These are phyloP conservation scores for Heliconius melpomene DNA, from an alignment of 1,140 invertebrate species.

Conservation along the genomic window DNA sequence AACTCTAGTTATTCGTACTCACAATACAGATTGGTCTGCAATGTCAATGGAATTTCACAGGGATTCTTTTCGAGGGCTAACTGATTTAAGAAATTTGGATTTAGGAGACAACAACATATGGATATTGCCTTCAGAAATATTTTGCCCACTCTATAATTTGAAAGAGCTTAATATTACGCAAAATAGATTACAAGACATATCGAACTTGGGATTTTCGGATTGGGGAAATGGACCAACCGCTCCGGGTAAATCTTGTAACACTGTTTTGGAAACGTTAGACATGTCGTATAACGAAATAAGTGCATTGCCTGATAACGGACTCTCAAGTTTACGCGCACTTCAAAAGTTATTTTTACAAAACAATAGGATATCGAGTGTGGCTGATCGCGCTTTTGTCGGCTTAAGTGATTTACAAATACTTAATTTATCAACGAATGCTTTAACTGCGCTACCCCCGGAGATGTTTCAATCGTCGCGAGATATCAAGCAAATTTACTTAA, in stretches of 20 bases:
- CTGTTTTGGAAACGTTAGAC: slow-evolving; percentile 86
- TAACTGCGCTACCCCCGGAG: slow-evolving; percentile 89
- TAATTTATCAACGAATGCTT: slow-evolving; percentile 89
- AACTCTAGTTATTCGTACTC: slow-evolving; percentile 87
- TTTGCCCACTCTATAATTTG: slow-evolving; percentile 88
- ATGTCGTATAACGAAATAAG: slow-evolving; percentile 88
- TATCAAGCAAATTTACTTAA: slow-evolving; percentile 88
- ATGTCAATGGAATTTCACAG: slow-evolving; percentile 88
- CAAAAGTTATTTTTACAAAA: slow-evolving; percentile 86
- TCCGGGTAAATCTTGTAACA: slow-evolving; percentile 84
- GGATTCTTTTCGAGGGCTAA: slow-evolving; percentile 86
- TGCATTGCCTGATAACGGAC: slow-evolving; percentile 85
- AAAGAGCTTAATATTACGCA: slow-evolving; percentile 87
- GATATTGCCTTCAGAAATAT: slow-evolving; percentile 87
- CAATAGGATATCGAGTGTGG: slow-evolving; percentile 88
- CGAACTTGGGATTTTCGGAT: slow-evolving; percentile 87
- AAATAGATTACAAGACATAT: slow-evolving; percentile 90
- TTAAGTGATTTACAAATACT: slow-evolving; percentile 85
- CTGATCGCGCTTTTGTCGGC: slow-evolving; percentile 88
- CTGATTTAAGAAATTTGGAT: slow-evolving; percentile 86
- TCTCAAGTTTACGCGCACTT: slow-evolving; percentile 86
- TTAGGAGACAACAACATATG: slow-evolving; percentile 91
- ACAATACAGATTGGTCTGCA: slow-evolving; percentile 91
- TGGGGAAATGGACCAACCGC: slow-evolving; percentile 82
- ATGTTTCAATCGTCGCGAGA: slow-evolving; percentile 87